Conservation (phyloP, 2,113 vertebrate species). For the Hemiprocne comata region DNA sequence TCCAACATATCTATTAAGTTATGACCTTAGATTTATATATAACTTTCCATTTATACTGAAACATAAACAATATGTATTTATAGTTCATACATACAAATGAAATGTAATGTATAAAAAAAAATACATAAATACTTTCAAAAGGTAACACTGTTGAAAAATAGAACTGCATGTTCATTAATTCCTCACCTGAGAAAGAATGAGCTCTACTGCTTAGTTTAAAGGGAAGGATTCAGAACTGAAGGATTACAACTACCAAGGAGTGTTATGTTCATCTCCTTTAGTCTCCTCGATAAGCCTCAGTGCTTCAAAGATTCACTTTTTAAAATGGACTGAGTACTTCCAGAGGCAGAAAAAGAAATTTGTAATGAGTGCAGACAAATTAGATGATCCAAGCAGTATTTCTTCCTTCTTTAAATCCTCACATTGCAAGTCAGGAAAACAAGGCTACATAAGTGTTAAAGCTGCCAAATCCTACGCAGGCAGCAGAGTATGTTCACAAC, state of each 20-base stretch:
- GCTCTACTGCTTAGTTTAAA: not conserved
- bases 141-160: not conserved
- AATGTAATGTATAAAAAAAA: not conserved
- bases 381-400: slow-evolving; percentile 1
- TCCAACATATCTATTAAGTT: not conserved
- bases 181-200: not conserved
- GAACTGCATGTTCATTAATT: not conserved
- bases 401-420: slow-evolving; percentile 32
- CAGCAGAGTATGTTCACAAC: not conserved
- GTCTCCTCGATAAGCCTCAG: not conserved
- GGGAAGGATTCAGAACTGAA: not conserved
- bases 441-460: slow-evolving; percentile 9
- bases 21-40: not conserved
- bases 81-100: not conserved
- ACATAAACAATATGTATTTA: not conserved
- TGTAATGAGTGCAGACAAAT: slow-evolving; percentile 38
- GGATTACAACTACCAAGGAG: not conserved
- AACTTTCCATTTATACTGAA: not conserved
- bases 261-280: not conserved
- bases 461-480: not conserved
- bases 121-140: not conserved
- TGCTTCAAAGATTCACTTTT: not conserved
- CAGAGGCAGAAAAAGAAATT: not conserved
- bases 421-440: not conserved
- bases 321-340: not conserved